Conservation (phyloP, 1,140 invertebrate species). For the Adoxophyes honmai region DNA sequence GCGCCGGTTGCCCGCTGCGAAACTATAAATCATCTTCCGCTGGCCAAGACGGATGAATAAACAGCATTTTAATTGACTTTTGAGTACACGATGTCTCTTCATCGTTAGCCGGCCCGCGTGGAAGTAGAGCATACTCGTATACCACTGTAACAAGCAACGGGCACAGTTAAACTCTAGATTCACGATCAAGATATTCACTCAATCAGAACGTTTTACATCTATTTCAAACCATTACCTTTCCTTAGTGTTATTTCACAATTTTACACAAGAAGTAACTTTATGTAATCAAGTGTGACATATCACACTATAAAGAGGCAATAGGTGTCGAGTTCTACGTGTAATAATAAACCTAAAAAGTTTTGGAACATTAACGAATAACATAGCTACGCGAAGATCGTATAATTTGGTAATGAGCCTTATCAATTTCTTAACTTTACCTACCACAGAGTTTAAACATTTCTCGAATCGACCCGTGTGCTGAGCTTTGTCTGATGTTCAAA, state of each 20-base stretch:
- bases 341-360: slow-evolving; percentile 1
- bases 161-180: background rate
- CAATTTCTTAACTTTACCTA: slow-evolving; percentile 13
- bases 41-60: slow-evolving; percentile 54
- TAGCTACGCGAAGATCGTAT: slow-evolving; percentile 10
- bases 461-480: too few species aligned
- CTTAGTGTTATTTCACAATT: slow-evolving; percentile 2
- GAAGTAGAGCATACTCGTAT: slow-evolving; percentile 49
- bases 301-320: background rate
- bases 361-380: background rate
- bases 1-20: slow-evolving; percentile 66
- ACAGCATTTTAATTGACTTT: slow-evolving; percentile 73
- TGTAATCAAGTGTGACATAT: slow-evolving; percentile 9
- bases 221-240: background rate
- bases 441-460: background rate
- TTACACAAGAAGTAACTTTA: background rate
- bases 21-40: slow-evolving; percentile 69
- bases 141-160: slow-evolving; percentile 8
- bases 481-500: too few species aligned
- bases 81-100: slow-evolving; percentile 65
- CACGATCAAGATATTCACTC: slow-evolving; percentile 1
- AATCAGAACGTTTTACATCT: too few species aligned
- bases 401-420: slow-evolving; percentile 14
- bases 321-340: background rate
- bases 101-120: slow-evolving; percentile 45